Evolutionary conservation across 2,888 invertebrate species (phyloP).

Genomic region (Coleophora deauratella): DNA sequence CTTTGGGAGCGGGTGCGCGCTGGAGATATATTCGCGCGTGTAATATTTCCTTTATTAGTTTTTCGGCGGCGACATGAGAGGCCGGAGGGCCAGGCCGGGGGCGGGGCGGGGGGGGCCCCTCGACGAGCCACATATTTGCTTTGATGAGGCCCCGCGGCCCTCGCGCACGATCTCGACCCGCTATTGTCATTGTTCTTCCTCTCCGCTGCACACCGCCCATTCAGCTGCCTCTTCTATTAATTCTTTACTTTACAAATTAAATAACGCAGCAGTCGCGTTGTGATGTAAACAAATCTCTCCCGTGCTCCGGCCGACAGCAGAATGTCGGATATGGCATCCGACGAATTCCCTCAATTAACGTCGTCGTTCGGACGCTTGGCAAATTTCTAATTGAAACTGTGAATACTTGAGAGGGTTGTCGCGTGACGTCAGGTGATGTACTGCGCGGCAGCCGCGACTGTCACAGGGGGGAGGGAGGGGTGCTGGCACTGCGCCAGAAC

Average conservation of each 20-base stretch:
- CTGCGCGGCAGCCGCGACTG: constrained; percentile 5
- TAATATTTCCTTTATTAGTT: constrained; percentile 66
- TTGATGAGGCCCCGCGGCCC: constrained; percentile 27
- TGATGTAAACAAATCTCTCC: constrained; percentile 21
- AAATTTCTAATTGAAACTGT: constrained; percentile 46
- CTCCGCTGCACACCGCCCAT: constrained; percentile 12
- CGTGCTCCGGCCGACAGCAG: constrained; percentile 24
- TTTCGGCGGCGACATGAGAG: constrained; percentile 56
- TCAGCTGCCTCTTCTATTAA: constrained; percentile 22
- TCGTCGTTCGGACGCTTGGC: constrained; percentile 39
- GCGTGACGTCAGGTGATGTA: constrained; percentile 29
- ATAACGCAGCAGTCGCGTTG: constrained; percentile 30
- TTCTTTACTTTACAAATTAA: constrained; percentile 33
- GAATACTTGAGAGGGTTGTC: constrained; percentile 33
- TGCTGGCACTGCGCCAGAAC: constrained; percentile 18
- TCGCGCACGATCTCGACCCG: constrained; percentile 8
- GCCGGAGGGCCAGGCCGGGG: background rate
- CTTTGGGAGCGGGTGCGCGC: background rate
- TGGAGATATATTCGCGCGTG: constrained; percentile 39
- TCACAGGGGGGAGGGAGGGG: constrained; percentile 5
- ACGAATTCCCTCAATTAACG: constrained; percentile 44
- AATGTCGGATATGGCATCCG: constrained; percentile 32
- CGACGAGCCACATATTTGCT: constrained; percentile 37
- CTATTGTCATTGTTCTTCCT: constrained; percentile 16
- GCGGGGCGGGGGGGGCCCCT: background rate